Percentiles rank a stretch among this genome's conserved stretches.
Evolutionary conservation across 2,113 vertebrate species (phyloP).

Genomic region (Vombatus ursinus): DNA sequence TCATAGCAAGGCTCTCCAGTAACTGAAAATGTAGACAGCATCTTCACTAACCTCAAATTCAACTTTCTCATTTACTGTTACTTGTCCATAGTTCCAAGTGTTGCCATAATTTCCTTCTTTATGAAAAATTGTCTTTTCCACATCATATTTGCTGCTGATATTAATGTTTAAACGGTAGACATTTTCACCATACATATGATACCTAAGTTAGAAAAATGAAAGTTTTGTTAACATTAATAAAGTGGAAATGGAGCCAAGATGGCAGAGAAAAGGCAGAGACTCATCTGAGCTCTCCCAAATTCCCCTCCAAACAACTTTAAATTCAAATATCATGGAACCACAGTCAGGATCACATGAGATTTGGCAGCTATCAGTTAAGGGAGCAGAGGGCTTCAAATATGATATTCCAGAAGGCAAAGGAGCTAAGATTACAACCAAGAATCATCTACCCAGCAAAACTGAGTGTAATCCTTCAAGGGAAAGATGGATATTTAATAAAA

Average conservation of each 20-base stretch:
- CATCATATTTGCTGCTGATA: conserved; percentile 49
- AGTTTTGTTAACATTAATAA: neutral
- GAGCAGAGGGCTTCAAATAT: no score
- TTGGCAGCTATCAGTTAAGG: no score
- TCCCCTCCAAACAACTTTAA: neutral
- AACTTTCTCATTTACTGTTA: conserved; percentile 87
- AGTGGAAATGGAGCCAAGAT: neutral
- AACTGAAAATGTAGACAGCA: conserved; percentile 3
- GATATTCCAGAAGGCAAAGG: no score
- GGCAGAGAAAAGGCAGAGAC: no score
- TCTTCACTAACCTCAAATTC: conserved; percentile 84
- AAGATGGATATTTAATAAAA: no score
- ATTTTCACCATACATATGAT: conserved; percentile 91
- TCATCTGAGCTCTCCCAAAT: neutral
- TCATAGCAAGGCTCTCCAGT: neutral
- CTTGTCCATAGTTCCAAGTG: conserved; percentile 92
- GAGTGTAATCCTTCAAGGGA: no score
- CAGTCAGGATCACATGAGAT: no score
- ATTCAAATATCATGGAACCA: no score
- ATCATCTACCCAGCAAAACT: no score
- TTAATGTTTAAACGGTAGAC: conserved; percentile 85
- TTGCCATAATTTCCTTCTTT: conserved; percentile 93
- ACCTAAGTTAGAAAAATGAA: conserved; percentile 85
- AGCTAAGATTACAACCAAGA: no score
- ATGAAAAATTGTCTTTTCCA: conserved; percentile 82